Percentiles rank a stretch among this genome's conserved stretches.
These are phyloP conservation scores for Apogon talboti DNA, from an alignment of 2,797 vertebrate species.

Conservation along the genomic window DNA sequence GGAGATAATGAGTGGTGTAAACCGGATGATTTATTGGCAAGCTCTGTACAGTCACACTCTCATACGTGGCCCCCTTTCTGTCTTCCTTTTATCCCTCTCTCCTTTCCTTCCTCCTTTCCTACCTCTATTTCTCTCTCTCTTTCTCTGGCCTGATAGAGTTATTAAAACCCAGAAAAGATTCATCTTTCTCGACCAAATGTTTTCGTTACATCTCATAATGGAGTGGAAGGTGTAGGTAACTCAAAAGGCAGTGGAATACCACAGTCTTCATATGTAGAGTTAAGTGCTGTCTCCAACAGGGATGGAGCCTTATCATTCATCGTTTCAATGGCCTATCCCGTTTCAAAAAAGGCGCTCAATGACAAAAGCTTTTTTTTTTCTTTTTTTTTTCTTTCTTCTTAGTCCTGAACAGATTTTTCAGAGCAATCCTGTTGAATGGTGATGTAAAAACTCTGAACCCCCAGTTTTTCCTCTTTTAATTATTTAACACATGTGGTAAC, in stretches of 20 bases:
- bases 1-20: conserved; percentile 81
- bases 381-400: not conserved
- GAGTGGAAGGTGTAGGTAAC: conserved; percentile 62
- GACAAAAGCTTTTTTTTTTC: conserved; percentile 56
- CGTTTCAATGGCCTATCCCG: conserved; percentile 51
- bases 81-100: conserved; percentile 4
- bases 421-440: conserved; percentile 57
- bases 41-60: conserved; percentile 64
- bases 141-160: conserved; percentile 56
- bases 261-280: conserved; percentile 72
- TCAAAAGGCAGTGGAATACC: conserved; percentile 69
- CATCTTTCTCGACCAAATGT: conserved; percentile 60
- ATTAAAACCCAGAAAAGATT: conserved; percentile 73
- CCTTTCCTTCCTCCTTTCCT: not conserved
- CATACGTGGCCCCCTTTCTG: conserved; percentile 53
- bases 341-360: conserved; percentile 57
- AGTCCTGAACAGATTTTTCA: conserved; percentile 47
- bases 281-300: conserved; percentile 71
- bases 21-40: conserved; percentile 78
- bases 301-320: conserved; percentile 52
- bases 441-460: conserved; percentile 63
- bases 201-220: conserved; percentile 65
- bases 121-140: conserved; percentile 1
- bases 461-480: conserved; percentile 33
- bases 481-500: conserved; percentile 73